phyloP scores from a whole-genome alignment of 1,140 invertebrate genomes.

The Odontomachus brunneus region DNA sequence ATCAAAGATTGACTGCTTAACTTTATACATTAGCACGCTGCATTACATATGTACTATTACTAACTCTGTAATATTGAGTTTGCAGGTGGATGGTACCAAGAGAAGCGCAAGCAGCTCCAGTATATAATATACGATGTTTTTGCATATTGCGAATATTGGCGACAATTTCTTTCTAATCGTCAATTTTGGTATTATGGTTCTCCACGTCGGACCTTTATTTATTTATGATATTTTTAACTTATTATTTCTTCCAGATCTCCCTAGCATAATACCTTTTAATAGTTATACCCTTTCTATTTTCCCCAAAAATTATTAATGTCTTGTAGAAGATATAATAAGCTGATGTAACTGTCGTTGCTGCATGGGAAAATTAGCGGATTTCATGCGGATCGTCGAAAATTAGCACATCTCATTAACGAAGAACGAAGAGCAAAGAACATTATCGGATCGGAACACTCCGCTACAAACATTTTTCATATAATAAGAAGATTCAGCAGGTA shows the following conservation, averaged over 20 bases:
- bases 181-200: conserved; percentile 22
- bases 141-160: conserved; percentile 49
- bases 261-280: conserved; percentile 55
- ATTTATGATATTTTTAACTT: conserved; percentile 60
- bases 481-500: conserved; percentile 80
- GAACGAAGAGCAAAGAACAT: conserved; percentile 68
- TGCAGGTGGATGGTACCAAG: conserved; percentile 77
- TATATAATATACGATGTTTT: conserved; percentile 60
- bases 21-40: conserved; percentile 58
- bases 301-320: conserved; percentile 61
- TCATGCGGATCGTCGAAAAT: conserved; percentile 46
- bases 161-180: conserved; percentile 32
- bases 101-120: conserved; percentile 63
- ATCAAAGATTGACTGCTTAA: conserved; percentile 38
- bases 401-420: conserved; percentile 61
- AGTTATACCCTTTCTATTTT: conserved; percentile 53
- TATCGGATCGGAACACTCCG: conserved; percentile 61
- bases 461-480: conserved; percentile 74
- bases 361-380: conserved; percentile 55
- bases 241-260: conserved; percentile 67
- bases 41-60: conserved; percentile 56
- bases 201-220: conserved; percentile 43
- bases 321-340: conserved; percentile 71
- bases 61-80: conserved; percentile 82
- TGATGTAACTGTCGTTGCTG: conserved; percentile 49